Conservation (phyloP, 1,140 invertebrate species). For the Campoletis sonorensis region DNA sequence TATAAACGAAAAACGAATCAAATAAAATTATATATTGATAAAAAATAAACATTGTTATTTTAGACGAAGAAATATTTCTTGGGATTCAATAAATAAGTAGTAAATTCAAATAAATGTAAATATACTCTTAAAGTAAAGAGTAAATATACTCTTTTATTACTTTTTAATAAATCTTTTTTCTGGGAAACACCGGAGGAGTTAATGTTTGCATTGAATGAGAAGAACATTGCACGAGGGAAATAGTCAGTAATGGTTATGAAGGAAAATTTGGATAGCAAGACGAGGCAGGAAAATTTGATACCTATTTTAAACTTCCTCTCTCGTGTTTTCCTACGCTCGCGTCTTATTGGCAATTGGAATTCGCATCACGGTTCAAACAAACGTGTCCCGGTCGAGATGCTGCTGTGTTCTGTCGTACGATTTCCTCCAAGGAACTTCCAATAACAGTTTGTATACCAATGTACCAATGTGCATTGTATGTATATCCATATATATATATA, state of each 20-base stretch:
- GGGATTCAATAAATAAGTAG: too few species aligned
- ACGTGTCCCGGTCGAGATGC: background rate
- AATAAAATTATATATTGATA: too few species aligned
- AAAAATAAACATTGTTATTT: too few species aligned
- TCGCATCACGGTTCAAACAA: conserved; percentile 38
- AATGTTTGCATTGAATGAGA: background rate
- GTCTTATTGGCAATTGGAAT: conserved; percentile 40
- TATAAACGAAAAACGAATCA: too few species aligned
- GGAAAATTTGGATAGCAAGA: background rate
- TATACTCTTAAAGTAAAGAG: too few species aligned
- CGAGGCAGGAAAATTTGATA: background rate
- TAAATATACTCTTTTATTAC: too few species aligned
- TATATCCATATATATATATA: conserved; percentile 18
- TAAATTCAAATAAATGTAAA: too few species aligned
- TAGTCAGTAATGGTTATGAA: background rate
- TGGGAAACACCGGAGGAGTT: too few species aligned
- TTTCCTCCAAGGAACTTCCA: conserved; percentile 29
- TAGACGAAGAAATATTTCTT: too few species aligned
- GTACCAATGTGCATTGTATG: background rate
- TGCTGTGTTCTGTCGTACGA: conserved; percentile 11
- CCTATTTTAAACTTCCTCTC: background rate
- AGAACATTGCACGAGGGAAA: background rate
- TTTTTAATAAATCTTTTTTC: background rate
- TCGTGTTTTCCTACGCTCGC: background rate
- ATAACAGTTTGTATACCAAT: conserved; percentile 36